phyloP scores from a whole-genome alignment of 2,113 vertebrate genomes.

The Eulemur macaco region DNA sequence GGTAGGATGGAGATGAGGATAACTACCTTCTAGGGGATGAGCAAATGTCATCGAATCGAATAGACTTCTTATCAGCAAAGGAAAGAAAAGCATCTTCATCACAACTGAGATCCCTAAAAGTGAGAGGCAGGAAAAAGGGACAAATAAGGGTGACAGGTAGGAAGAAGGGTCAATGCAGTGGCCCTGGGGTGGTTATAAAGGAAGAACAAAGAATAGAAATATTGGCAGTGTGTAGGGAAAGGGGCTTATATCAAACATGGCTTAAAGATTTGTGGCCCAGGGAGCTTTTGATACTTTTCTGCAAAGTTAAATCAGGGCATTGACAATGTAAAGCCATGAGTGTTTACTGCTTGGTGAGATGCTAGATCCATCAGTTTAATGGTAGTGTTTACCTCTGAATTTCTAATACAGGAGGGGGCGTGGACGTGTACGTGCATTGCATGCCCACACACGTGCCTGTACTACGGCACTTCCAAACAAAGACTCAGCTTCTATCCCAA shows the following conservation, averaged over 20 bases:
- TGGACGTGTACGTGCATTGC: neutral
- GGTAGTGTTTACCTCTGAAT: neutral
- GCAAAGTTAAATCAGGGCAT: neutral
- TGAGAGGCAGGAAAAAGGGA: neutral
- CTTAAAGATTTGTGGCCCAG: neutral
- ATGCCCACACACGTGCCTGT: no score
- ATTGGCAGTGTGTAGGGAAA: neutral
- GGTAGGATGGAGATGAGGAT: neutral
- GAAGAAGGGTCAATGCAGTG: neutral
- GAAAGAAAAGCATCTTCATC: neutral
- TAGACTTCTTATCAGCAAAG: neutral
- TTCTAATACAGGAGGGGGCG: neutral
- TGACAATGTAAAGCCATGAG: rapidly evolving
- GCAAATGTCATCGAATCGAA: neutral
- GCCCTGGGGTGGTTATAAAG: neutral
- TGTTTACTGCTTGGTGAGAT: neutral
- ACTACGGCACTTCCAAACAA: neutral
- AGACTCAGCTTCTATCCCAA: neutral
- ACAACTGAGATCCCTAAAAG: neutral
- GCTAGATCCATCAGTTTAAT: neutral
- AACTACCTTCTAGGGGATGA: neutral
- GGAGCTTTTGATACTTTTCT: neutral
- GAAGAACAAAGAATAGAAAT: no score
- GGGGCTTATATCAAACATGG: neutral
- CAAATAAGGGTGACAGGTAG: neutral